Conservation (phyloP, 1,140 invertebrate species). For the Philopotamus ludificatus region DNA sequence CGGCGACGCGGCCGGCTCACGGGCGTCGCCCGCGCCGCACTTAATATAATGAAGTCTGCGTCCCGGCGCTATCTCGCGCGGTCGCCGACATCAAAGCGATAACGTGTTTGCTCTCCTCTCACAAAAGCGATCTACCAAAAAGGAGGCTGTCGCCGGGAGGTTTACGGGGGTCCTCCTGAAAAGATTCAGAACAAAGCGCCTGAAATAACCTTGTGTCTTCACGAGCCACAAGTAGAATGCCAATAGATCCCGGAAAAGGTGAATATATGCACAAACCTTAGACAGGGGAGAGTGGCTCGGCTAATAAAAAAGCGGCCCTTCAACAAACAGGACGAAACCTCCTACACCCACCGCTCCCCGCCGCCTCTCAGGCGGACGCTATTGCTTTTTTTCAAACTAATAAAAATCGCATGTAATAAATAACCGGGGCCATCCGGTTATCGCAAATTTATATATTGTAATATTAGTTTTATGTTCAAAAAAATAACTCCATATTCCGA, state of each 20-base stretch:
- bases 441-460: neutral
- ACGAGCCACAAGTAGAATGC: neutral
- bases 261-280: neutral
- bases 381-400: no score
- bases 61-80: neutral
- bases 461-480: no score
- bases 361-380: no score
- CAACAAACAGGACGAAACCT: neutral
- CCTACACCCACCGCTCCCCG: neutral
- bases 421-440: neutral
- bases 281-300: neutral
- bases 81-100: conserved; percentile 3
- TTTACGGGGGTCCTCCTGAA: conserved; percentile 9
- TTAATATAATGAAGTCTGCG: conserved; percentile 7
- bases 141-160: neutral
- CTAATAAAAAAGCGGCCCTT: conserved; percentile 15
- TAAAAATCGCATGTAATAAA: no score
- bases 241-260: conserved; percentile 3
- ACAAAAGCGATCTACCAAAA: conserved; percentile 5
- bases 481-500: no score
- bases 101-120: conserved; percentile 6
- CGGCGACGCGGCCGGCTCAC: no score
- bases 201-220: conserved; percentile 8
- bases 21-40: neutral
- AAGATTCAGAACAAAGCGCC: conserved; percentile 1